phyloP scores from a whole-genome alignment of 2,888 invertebrate species.

The Gnatocerus cornutus region DNA sequence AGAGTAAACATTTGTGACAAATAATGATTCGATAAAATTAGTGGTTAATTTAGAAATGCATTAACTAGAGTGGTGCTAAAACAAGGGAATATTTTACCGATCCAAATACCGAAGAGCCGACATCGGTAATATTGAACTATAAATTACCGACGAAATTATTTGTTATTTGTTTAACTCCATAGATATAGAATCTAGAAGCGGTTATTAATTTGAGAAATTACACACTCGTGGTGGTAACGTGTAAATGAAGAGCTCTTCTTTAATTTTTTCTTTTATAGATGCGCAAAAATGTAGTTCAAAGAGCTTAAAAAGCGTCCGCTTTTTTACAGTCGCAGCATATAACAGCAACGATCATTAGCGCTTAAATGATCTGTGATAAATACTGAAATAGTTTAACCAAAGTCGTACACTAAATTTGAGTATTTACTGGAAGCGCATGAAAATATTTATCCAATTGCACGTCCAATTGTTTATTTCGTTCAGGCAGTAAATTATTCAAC shows the following conservation, averaged over 20 bases:
- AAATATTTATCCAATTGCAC: constrained; percentile 55
- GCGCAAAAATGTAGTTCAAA: too few relatives aligned
- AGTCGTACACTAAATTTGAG: constrained; percentile 36
- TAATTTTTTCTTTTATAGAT: too few relatives aligned
- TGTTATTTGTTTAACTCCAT: too few relatives aligned
- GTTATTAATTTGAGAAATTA: too few relatives aligned
- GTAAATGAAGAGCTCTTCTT: too few relatives aligned
- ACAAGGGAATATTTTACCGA: constrained; percentile 24
- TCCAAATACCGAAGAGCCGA: constrained; percentile 1
- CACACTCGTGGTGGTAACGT: too few relatives aligned
- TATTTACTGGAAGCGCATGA: constrained; percentile 48
- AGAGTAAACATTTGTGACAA: constrained; percentile 50
- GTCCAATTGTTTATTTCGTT: constrained; percentile 53
- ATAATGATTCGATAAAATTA: constrained; percentile 50
- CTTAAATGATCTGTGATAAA: constrained; percentile 41
- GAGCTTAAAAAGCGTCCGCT: too few relatives aligned
- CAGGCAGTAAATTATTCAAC: constrained; percentile 54
- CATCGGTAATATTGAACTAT: not conserved
- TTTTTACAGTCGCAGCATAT: constrained; percentile 41
- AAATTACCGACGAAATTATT: too few relatives aligned
- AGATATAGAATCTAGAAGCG: too few relatives aligned
- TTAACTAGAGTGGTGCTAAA: constrained; percentile 42
- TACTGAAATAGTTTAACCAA: constrained; percentile 35
- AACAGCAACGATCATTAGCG: constrained; percentile 34
- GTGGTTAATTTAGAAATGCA: constrained; percentile 51